Base-by-base conservation (phyloP, 1,140 invertebrate genomes). In the Luehdorfia chinensis region DNA sequence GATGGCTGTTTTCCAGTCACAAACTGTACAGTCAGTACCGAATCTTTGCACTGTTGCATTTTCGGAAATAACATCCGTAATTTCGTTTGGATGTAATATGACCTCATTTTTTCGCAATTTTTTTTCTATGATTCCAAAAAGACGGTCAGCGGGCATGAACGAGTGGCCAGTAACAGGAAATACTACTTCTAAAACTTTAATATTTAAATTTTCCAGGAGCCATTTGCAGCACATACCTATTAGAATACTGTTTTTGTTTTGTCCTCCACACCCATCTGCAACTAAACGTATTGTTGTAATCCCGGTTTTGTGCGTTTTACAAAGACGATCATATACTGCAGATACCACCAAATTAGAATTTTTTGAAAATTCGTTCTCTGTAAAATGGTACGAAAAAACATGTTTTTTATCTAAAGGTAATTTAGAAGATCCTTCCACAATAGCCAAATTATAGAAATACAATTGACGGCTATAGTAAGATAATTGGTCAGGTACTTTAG, bases 321-420 rank as follows among this genome's bases (percentile, higher is more conserved):
- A n/a, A n/a, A n/a, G 47, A 8, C 9, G 32, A 46, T 73, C 27
- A 41, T 59, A 50, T 7, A 79, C 53, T 19, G 63, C 56, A 5
- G 59, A 62, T 13, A 51, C 27, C 30, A 78, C 68, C 57, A 67
- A 57, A 58, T 67, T 75, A 1, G 60, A 50, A 14, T 64, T 62
- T 59, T 75, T 75, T 1, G 23, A 33, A 37, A 36, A 52, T 30
- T 61, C 36, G 15, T 51, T 45, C 53, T 83, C 75, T 8, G 32
- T 56, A 72, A 72, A 78, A 19, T 16, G 45, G 49, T 75, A 79
- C 18, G 54, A 56, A 55, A 50, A 49, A 13, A 66, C 55, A 46
- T 62, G 69, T 43, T 59, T 34, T 27, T 31, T 45, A 8, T 19
- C 16, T 8, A 58, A 33, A 33, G 43, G 43, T 9, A 31, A 12